These are phyloP conservation scores for Erpobdella octoculata DNA, from an alignment of 2,888 invertebrate genomes.

Conservation along the genomic window DNA sequence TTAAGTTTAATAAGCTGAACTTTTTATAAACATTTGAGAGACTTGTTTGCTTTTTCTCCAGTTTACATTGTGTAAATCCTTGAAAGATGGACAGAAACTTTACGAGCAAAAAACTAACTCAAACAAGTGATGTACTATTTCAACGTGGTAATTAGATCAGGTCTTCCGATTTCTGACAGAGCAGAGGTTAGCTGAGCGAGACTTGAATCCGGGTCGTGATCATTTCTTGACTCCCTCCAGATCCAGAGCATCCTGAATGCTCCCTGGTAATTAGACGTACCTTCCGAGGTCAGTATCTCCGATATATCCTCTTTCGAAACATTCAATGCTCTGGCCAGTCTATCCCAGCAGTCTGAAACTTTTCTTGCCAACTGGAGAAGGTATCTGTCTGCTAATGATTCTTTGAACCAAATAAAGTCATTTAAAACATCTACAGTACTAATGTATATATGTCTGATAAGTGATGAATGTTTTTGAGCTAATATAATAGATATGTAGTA, in stretches of 20 bases:
- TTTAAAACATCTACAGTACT: neutral
- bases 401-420: no score
- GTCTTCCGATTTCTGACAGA: neutral
- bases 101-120: neutral
- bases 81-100: no score
- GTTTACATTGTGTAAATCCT: no score
- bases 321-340: neutral
- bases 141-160: neutral
- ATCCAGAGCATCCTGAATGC: conserved; percentile 22
- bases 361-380: conserved; percentile 9
- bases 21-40: no score
- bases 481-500: no score
- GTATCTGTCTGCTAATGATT: neutral
- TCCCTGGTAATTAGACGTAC: conserved; percentile 8
- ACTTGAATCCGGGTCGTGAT: neutral
- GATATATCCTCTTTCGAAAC: conserved; percentile 7
- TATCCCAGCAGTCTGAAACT: neutral
- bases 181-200: neutral
- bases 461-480: no score
- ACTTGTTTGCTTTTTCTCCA: no score
- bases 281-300: conserved; percentile 5
- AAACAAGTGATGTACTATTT: neutral
- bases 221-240: conserved; percentile 11
- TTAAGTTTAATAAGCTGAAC: no score
- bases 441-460: neutral